Evolutionary conservation across 2,113 vertebrate genomes (phyloP).

Genomic region (Colinus virginianus): DNA sequence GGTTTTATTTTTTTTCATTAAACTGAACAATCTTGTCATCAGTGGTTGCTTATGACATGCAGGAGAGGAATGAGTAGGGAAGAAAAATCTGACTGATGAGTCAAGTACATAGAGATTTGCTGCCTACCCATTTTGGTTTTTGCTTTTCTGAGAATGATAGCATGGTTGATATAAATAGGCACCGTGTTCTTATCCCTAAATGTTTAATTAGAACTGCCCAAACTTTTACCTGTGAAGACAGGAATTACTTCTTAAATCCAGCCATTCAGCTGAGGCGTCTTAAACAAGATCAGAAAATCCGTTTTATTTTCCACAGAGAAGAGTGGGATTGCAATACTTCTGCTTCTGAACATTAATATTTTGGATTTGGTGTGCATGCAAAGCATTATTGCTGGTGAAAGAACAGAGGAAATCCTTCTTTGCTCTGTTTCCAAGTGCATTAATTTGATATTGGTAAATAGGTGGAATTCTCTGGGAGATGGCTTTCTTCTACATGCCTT

Average conservation of each 20-base stretch:
- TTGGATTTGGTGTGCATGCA: conserved; percentile 29
- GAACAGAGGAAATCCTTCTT: conserved; percentile 49
- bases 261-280: conserved; percentile 2
- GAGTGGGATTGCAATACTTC: background rate
- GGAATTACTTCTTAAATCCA: conserved; percentile 18
- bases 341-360: conserved; percentile 35
- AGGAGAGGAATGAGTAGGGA: conserved; percentile 41
- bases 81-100: conserved; percentile 51
- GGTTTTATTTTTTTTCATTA: conserved; percentile 28
- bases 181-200: background rate
- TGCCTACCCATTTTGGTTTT: conserved; percentile 48
- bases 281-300: background rate
- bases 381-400: conserved; percentile 14
- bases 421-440: conserved; percentile 61
- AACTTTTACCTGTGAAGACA: conserved; percentile 21
- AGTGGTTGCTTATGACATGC: conserved; percentile 20
- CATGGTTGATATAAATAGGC: conserved; percentile 18
- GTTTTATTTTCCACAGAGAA: background rate
- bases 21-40: background rate
- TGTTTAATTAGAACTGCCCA: background rate
- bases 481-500: conserved; percentile 64
- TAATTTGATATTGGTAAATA: conserved; percentile 68
- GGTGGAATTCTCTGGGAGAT: conserved; percentile 61
- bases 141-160: conserved; percentile 19
- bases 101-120: conserved; percentile 23